A percentile compares a stretch with the other conserved stretches of the same genome.
These are phyloP conservation scores for human DNA, from an alignment of 2,113 vertebrate species.

Conservation along the genomic window DNA sequence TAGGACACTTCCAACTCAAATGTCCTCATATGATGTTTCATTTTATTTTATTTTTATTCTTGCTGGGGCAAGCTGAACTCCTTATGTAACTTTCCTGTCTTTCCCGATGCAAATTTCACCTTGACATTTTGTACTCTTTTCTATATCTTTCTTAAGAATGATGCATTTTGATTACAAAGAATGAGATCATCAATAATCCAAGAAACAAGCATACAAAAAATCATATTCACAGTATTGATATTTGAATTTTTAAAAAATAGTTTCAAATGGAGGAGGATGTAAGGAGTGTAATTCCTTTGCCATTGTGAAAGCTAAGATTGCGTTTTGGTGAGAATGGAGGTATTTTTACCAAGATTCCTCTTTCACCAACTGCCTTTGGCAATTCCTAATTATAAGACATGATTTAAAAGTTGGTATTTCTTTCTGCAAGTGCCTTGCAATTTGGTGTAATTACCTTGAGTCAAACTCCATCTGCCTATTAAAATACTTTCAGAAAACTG, in stretches of 20 bases:
- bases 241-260: not conserved
- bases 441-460: not conserved
- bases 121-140: not conserved
- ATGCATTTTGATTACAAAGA: not conserved
- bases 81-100: not conserved
- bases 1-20: not conserved
- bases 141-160: not conserved
- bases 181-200: not conserved
- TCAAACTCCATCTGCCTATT: not conserved
- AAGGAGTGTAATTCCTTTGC: not conserved
- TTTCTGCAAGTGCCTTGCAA: not conserved
- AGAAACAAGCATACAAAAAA: not conserved
- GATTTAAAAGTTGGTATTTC: not conserved
- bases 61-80: not conserved
- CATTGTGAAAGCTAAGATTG: not conserved
- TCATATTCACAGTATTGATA: not conserved
- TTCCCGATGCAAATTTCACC: not conserved
- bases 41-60: not conserved
- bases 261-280: not conserved
- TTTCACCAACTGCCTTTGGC: not conserved
- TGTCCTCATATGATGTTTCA: not conserved
- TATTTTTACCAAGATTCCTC: not conserved
- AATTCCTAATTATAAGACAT: constrained; percentile 9
- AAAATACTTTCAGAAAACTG: not conserved
- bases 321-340: not conserved